A percentile compares a stretch with the other conserved stretches of the same genome.
These are phyloP conservation scores for Chionis minor DNA, from an alignment of 2,113 vertebrate genomes.

Conservation along the genomic window DNA sequence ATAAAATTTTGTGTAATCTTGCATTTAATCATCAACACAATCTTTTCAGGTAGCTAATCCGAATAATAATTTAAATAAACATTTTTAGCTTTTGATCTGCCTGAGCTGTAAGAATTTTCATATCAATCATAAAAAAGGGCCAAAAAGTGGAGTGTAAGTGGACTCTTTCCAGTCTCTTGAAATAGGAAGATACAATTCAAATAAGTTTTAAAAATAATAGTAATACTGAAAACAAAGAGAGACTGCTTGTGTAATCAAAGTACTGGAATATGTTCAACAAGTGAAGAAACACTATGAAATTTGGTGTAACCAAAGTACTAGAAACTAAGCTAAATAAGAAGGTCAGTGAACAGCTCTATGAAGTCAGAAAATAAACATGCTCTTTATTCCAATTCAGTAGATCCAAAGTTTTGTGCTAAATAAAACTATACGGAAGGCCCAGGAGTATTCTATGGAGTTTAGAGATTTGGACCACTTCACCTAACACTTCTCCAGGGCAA, in stretches of 20 bases:
- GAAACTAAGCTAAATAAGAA: neutral
- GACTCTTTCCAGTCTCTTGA: neutral
- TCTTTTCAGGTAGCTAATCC: neutral
- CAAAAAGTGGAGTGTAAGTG: neutral
- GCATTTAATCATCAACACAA: neutral
- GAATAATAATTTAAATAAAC: neutral
- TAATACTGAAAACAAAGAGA: neutral
- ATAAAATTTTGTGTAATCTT: neutral
- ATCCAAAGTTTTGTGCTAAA: neutral
- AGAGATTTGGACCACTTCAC: neutral
- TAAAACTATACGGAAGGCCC: neutral
- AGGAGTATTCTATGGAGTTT: neutral
- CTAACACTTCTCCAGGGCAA: neutral
- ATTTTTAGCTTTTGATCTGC: neutral
- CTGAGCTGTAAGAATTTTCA: neutral
- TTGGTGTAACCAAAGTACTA: neutral
- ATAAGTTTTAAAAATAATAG: neutral
- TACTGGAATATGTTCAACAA: neutral
- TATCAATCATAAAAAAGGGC: neutral
- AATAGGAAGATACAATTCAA: neutral
- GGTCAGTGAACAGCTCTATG: neutral
- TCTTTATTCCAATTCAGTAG: neutral
- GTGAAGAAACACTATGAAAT: neutral
- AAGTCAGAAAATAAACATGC: neutral
- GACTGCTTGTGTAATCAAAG: neutral